Evolutionary conservation across 2,797 vertebrate species (phyloP), one percentile per base, ranked within the genome.

Genomic region (Zalophus californianus): DNA sequence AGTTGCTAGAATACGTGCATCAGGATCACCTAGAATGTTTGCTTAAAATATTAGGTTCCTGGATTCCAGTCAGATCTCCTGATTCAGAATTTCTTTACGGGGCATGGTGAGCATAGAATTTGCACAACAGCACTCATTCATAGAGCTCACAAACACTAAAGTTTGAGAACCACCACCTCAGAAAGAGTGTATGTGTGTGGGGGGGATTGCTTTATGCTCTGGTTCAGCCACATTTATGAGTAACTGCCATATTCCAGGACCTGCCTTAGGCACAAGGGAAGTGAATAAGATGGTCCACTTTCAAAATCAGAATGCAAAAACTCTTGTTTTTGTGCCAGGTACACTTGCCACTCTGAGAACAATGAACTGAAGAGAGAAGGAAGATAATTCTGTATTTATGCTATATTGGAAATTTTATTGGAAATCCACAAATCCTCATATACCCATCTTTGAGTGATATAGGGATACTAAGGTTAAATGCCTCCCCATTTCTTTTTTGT

Each of bases 381-480:
- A 11, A 83, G n/a, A 86, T 83, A 82, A 96, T 90, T 96, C 16
- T 95, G 38, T 56, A 62, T 80, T 79, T 38, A 56, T 78, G 41
- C 96, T 96, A 94, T 94, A 94, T 72, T 95, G 52, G 12, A 85
- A 75, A 62, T 97, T 97, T 96, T 94, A 92, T 72, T 95, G 52
- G 15, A 87, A 70, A 62, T 92, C n/a, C n/a, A 82, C 35, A 94
- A 97, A 79, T 97, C 13, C 29, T 96, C 77, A 72, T 18, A 94
- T 94, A 86, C 73, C 60, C 32, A 52, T 5, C 87, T 96, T 54
- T 70, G n/a, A 86, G 20, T 97, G 83, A 97, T 91, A 58, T 48
- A 82, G 38, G 29, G 44, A 52, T 94, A 50, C 54, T 56, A 44
- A 94, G 73, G 93, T 87, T 96, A 97, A 97, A 89, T 96, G 66